phyloP scores from a whole-genome alignment of 2,113 vertebrate genomes.

The Anser cygnoides region DNA sequence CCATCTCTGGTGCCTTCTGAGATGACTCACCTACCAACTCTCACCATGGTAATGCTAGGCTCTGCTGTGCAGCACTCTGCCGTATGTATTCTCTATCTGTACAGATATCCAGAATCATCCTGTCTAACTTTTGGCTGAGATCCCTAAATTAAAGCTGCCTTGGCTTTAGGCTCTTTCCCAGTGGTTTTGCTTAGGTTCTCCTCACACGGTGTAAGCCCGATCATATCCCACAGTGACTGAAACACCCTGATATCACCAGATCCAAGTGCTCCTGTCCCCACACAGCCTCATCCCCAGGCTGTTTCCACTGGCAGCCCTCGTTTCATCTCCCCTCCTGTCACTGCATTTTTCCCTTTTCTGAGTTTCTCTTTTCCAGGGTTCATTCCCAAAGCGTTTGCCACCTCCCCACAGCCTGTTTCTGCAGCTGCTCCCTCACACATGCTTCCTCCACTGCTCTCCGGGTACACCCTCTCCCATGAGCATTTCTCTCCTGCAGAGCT shows the following conservation, averaged over 20 bases:
- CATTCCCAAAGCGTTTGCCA: background rate
- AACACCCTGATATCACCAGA: background rate
- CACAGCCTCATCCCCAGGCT: background rate
- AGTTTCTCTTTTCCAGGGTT: background rate
- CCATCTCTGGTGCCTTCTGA: background rate
- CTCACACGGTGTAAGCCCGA: background rate
- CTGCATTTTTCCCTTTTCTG: background rate
- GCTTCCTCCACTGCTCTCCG: background rate
- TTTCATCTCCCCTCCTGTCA: background rate
- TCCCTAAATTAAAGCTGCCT: background rate
- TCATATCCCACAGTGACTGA: background rate
- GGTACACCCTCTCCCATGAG: slow-evolving; percentile 37
- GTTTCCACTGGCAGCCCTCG: background rate
- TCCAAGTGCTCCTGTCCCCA: background rate
- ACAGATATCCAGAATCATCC: background rate
- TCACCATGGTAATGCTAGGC: background rate
- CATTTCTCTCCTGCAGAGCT: background rate
- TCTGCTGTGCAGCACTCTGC: fast-evolving
- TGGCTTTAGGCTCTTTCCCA: background rate
- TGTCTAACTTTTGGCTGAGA: background rate
- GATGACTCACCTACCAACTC: background rate
- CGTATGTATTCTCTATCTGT: background rate
- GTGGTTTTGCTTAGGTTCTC: background rate
- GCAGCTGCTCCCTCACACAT: slow-evolving; percentile 19
- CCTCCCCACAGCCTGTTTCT: slow-evolving; percentile 31